A percentile compares a stretch with the other conserved stretches of the same genome.
Evolutionary conservation across 2,888 invertebrate genomes (phyloP).

Genomic region (Apamea anceps): DNA sequence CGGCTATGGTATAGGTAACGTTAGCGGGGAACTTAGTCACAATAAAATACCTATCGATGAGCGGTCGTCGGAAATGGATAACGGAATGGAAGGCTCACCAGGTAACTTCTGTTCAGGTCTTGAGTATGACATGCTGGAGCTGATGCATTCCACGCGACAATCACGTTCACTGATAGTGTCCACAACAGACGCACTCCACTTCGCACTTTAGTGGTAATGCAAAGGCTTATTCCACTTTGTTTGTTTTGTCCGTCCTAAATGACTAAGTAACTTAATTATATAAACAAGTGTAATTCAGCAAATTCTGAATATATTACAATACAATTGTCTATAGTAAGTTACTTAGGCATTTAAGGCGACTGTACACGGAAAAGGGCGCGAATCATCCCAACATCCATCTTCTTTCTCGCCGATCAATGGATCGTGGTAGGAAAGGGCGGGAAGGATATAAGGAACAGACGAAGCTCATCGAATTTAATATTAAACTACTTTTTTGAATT

Average conservation of each 20-base stretch:
- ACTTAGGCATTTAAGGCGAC: background rate
- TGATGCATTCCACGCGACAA: background rate
- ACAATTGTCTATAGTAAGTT: background rate
- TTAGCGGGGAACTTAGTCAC: no score
- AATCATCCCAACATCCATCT: background rate
- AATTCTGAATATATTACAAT: background rate
- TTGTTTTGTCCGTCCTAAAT: background rate
- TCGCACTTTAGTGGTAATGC: background rate
- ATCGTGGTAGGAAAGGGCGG: background rate
- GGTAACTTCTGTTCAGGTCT: conserved; percentile 3
- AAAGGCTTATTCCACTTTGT: background rate
- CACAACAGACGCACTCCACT: conserved; percentile 8
- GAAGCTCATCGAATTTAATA: conserved; percentile 2
- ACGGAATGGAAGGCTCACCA: conserved; percentile 36
- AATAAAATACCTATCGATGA: background rate
- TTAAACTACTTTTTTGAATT: background rate
- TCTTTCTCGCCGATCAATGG: background rate
- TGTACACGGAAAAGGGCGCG: background rate
- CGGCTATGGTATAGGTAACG: background rate
- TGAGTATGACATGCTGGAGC: background rate
- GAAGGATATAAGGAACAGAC: conserved; percentile 12
- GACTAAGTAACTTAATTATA: background rate
- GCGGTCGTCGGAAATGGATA: conserved; percentile 13
- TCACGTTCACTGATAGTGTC: background rate
- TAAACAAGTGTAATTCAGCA: background rate